Evolutionary conservation across 2,888 invertebrate genomes (phyloP).

Genomic region (Sepioteuthis lessoniana): DNA sequence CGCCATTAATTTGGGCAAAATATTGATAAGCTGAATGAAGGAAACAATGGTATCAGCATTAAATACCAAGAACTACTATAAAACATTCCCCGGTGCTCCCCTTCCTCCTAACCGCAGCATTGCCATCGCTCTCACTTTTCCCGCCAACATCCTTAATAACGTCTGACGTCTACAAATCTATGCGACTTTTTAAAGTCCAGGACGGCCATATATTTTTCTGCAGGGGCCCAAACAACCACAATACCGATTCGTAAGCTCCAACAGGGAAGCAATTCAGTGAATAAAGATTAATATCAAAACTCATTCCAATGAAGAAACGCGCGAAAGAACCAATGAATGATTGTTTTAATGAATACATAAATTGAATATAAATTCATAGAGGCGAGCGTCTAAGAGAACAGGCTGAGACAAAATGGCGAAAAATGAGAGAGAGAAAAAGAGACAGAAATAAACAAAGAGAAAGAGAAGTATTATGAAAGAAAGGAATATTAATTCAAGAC

Average conservation of each 20-base stretch:
- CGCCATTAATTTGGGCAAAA: conserved; percentile 8
- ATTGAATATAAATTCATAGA: background rate
- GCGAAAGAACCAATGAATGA: background rate
- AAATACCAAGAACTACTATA: background rate
- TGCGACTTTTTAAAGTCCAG: background rate
- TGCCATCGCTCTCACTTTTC: background rate
- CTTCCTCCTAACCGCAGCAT: background rate
- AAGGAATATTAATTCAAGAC: background rate
- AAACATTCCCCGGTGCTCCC: background rate
- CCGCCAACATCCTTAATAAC: background rate
- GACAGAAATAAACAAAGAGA: no score
- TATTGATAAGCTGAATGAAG: background rate
- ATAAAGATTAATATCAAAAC: background rate
- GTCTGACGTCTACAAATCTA: background rate
- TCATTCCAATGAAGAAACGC: background rate
- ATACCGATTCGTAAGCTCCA: background rate
- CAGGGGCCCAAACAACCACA: background rate
- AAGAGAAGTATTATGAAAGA: no score
- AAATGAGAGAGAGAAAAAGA: no score
- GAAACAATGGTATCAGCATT: background rate
- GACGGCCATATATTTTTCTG: conserved; percentile 1
- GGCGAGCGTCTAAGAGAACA: background rate
- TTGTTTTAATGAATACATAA: conserved; percentile 13
- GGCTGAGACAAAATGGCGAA: background rate
- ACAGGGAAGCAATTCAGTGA: background rate